These are phyloP conservation scores for Apeltes quadracus DNA, from an alignment of 2,113 vertebrate genomes.

Conservation along the genomic window DNA sequence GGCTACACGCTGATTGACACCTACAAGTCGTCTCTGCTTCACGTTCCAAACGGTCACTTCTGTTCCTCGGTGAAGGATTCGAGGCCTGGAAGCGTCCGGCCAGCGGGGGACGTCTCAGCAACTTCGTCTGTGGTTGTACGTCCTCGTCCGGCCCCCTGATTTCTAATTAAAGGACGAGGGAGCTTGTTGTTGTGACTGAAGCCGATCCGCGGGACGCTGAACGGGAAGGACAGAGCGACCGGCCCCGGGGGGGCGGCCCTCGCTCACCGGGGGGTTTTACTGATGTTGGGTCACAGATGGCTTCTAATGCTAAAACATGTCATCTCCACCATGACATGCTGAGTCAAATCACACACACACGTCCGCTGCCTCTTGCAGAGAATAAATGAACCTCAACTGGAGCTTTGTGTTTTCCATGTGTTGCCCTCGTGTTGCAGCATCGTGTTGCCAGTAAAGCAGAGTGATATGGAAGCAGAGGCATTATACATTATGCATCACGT, in stretches of 20 bases:
- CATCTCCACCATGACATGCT: not conserved
- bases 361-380: constrained; percentile 14
- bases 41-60: too few relatives aligned
- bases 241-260: not conserved
- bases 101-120: too few relatives aligned
- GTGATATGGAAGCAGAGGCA: not conserved
- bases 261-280: too few relatives aligned
- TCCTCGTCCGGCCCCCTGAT: too few relatives aligned
- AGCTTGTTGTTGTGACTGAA: not conserved
- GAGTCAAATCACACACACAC: not conserved
- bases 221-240: not conserved
- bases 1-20: too few relatives aligned
- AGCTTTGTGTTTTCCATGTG: constrained; percentile 4
- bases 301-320: constrained; percentile 37
- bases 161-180: too few relatives aligned
- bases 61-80: too few relatives aligned
- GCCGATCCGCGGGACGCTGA: not conserved
- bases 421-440: constrained; percentile 38
- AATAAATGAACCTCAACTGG: constrained; percentile 21
- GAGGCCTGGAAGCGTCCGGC: too few relatives aligned
- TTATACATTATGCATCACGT: constrained; percentile 27
- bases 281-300: constrained; percentile 45
- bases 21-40: too few relatives aligned
- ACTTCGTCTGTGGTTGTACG: too few relatives aligned
- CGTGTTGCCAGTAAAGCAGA: not conserved